Evolutionary conservation across 2,797 vertebrate genomes (phyloP).

Genomic region (Bovichtus variegatus): DNA sequence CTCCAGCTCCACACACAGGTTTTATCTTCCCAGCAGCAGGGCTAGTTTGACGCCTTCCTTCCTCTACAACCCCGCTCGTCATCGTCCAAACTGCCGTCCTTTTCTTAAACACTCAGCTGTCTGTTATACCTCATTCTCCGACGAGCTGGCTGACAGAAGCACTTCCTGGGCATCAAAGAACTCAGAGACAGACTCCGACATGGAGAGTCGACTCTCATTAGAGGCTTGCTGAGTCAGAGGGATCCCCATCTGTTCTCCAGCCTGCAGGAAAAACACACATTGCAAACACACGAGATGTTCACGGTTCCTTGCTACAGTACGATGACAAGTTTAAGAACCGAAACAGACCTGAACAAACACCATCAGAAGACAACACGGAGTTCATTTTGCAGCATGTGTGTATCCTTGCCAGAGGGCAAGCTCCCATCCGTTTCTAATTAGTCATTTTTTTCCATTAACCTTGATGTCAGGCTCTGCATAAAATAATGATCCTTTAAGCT

Average conservation of each 20-base stretch:
- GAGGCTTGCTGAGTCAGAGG: constrained; percentile 96
- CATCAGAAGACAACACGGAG: constrained; percentile 30
- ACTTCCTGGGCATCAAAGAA: constrained; percentile 99
- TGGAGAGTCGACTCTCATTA: constrained; percentile 97
- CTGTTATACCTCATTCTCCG: constrained; percentile 94
- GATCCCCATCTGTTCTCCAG: constrained; percentile 92
- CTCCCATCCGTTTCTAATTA: constrained; percentile 63
- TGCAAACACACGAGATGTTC: constrained; percentile 55
- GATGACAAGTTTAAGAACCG: constrained; percentile 41
- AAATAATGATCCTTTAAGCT: constrained; percentile 63
- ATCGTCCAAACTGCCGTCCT: not conserved
- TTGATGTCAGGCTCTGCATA: constrained; percentile 62
- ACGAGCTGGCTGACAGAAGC: constrained; percentile 97
- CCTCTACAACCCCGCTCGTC: constrained; percentile 14
- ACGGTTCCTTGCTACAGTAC: constrained; percentile 13
- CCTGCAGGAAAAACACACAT: constrained; percentile 81
- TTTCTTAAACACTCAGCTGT: not conserved
- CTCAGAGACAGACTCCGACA: constrained; percentile 99
- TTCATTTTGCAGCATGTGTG: constrained; percentile 47
- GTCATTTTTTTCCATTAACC: constrained; percentile 72
- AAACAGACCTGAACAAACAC: constrained; percentile 37
- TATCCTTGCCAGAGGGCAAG: constrained; percentile 52
- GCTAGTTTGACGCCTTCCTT: constrained; percentile 19
- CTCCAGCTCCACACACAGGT: constrained; percentile 24
- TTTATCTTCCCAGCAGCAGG: constrained; percentile 51